A percentile compares a stretch with the other conserved stretches of the same genome.
Conservation (phyloP, 2,888 invertebrate genomes). For the Pollenia angustigena region DNA sequence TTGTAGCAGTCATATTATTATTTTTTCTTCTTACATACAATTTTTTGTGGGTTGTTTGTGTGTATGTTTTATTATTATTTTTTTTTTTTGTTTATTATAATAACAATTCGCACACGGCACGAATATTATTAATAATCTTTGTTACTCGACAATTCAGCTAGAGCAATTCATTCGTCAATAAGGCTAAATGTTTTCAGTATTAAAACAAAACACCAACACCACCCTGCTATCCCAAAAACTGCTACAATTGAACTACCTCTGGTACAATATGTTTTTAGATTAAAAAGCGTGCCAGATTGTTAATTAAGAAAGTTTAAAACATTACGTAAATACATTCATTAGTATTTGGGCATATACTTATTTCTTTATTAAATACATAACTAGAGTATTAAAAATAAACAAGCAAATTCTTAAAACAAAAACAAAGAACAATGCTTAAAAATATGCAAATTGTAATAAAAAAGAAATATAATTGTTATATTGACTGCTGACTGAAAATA, state of each 20-base stretch:
- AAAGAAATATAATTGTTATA: no score
- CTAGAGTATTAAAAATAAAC: no score
- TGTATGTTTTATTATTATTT: background rate
- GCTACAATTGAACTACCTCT: constrained; percentile 16
- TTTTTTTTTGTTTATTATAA: constrained; percentile 43
- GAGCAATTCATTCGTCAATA: constrained; percentile 25
- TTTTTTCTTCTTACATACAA: background rate
- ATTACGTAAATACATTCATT: background rate
- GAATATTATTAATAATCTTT: constrained; percentile 58
- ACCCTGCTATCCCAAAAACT: background rate
- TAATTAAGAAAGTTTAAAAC: background rate
- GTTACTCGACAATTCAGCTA: constrained; percentile 36
- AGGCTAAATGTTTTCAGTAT: constrained; percentile 14
- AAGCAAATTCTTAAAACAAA: no score
- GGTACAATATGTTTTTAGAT: constrained; percentile 1
- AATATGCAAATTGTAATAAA: no score
- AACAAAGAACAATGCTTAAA: no score
- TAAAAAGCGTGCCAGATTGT: constrained; percentile 21
- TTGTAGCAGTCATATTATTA: no score
- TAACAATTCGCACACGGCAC: constrained; percentile 75
- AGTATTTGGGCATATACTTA: background rate
- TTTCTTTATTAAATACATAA: background rate
- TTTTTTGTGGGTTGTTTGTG: no score
- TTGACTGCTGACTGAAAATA: no score
- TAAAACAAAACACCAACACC: background rate